Base-by-base conservation (phyloP, 2,888 invertebrate genomes). In the Orchesellides sinensis region DNA sequence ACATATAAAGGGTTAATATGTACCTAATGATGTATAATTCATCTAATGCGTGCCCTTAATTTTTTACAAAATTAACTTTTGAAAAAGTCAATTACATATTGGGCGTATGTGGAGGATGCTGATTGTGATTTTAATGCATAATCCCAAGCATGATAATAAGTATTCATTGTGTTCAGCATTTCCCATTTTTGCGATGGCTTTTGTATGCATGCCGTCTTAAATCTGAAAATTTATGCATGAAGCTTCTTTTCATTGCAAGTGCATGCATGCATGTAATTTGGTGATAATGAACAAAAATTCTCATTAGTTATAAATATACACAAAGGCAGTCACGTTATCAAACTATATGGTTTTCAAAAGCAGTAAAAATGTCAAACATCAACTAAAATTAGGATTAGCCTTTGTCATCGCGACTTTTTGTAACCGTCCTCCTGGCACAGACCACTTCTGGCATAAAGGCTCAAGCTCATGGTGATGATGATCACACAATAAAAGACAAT, bases 61-160 rank as follows among this genome's bases (percentile, higher is more conserved):
- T 68, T n/a, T 32, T 10, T 10, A 12, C 21, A 49, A 68, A 68
- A 68, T 68, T 68, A 5, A 5, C 29, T 68, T 68, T 52, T 14
- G 4, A 72, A 73, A 73, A 73, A 72, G 1, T 63, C 49, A 61
- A 63, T 73, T 73, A 61, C 40, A 47, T 19, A 63, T 61, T 65
- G 75, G 66, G 75, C 35, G 75, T 54, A 8, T 17, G 56, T 75
- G 27, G 45, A 66, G 75, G 75, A 75, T 75, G 75, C 56, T 40
- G 56, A 40, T n/a, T n/a, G n/a, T n/a, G n/a, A 35, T 56, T 75
- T 66, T 40, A 66, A 75, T 66, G 65, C 65, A 32, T 40, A 74
- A 74, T 74, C 66, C 66, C 65, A 75, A 45, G 66, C 54, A 65
- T 73, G 49, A 29, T 75, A 75, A 66, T 66, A 66, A 56, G 21